Base-by-base conservation (phyloP, 2,113 vertebrate species). In the Cairina moschata region DNA sequence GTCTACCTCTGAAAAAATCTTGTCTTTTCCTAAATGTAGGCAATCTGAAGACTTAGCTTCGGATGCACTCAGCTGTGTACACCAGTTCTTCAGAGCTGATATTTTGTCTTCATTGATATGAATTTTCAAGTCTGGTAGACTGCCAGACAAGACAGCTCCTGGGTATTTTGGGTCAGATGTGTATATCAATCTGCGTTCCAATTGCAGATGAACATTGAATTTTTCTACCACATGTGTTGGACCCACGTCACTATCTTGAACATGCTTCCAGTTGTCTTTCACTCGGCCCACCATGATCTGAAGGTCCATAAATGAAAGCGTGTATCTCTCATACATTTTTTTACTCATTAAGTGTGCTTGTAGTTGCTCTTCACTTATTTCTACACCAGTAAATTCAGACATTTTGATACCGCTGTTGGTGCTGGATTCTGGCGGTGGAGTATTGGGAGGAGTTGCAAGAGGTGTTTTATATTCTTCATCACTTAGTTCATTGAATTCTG, bases 81-180 rank as follows among this genome's bases (percentile, higher is more conserved):
- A 97, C 78, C 99, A 99, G 86, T 98, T 99, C 95, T 98, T 98
- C 26, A 99, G 95, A 15, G 99, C 99, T 4, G 97, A 96, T 95
- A 99, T 99, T 97, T 99, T 99, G 95, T 99, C 99, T 44, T 99
- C 98, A 32, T 99, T 99, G 82, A 99, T 98, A 75, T 99, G 99
- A 55, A 99, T 98, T 96, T 99, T 99, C 46, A 99, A 97, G 91
- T 99, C 99, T 9, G 99, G 99, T 13, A 99, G 82, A 6, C 95
- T 99, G 56, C 99, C 99, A 58, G 99, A 99, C 42, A 99, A 97
- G 86, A 99, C 98, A 1, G 99, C 99, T 21, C 99, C 99, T 0
- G 99, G 99, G 29, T 99, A 99, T 88, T 98, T 99, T 59, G 99
- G 99, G 78, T 99, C 99, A 13, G 99, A 99, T 0, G 99, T 99